A percentile compares a stretch with the other conserved stretches of the same genome.
Evolutionary conservation across 2,113 vertebrate species (phyloP).

Genomic region (Chaetura pelagica): DNA sequence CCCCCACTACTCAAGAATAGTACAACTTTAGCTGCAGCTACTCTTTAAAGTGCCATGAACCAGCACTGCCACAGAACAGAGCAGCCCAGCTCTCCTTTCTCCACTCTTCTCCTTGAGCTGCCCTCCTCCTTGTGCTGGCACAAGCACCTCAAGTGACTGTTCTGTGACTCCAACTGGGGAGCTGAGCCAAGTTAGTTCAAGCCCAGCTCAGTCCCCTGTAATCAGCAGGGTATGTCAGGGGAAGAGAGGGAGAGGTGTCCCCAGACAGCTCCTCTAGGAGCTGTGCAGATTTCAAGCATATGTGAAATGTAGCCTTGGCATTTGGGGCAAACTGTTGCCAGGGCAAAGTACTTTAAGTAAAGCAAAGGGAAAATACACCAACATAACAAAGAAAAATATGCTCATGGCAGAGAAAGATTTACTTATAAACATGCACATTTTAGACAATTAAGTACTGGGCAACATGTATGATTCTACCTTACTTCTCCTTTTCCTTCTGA

Average conservation of each 20-base stretch:
- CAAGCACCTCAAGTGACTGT: neutral
- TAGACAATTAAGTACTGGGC: neutral
- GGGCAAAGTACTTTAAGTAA: neutral
- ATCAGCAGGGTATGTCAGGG: neutral
- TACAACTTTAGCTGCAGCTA: neutral
- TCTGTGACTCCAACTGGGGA: neutral
- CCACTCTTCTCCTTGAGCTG: conserved; percentile 1
- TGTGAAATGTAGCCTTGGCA: neutral
- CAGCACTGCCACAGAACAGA: neutral
- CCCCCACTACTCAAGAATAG: neutral
- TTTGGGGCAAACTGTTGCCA: neutral
- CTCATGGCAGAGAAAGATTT: neutral
- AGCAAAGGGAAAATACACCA: neutral
- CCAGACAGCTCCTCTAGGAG: neutral
- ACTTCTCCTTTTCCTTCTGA: neutral
- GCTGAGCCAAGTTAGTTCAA: conserved; percentile 8
- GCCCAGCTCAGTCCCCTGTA: neutral
- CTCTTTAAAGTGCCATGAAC: neutral
- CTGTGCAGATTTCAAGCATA: neutral
- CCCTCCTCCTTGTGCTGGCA: neutral
- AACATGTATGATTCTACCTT: neutral
- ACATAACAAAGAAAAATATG: neutral
- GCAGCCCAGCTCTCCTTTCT: neutral
- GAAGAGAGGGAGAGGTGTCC: neutral
- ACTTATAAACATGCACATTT: neutral